Base-by-base conservation (phyloP, 2,888 invertebrate species). In the Nematopogon swammerdamellus region DNA sequence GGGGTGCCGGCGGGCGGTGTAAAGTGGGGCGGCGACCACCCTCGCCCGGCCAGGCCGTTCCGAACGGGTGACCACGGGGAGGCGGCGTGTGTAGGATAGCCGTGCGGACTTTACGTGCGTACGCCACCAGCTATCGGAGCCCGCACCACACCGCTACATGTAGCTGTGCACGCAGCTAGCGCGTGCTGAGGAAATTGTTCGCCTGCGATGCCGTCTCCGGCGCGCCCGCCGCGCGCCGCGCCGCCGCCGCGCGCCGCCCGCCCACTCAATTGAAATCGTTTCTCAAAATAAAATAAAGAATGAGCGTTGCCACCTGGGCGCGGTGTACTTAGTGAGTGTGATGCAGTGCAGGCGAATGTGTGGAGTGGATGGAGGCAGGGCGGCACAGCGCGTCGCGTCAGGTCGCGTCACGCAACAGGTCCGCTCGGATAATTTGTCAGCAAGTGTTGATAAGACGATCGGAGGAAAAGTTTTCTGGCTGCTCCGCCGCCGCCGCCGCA, bases 41-140 rank as follows among this genome's bases (percentile, higher is more conserved):
- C 59, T 53, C 52, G 54, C 54, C 54, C 56, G 67, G 68, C 69
- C 65, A 63, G 59, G 62, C 62, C 63, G 74, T 72, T 73, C 70
- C 72, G 68, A 70, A 59, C 69, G 75, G 83, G 83, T 83, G 83
- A 82, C 82, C 82, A 80, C 76, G 82, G 81, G 79, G 66, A 67
- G 65, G 65, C 66, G 65, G 68, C 67, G 66, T 60, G 65, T 58
- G 63, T 58, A 60, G 62, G 60, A 60, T 57, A 61, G 62, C 60
- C 61, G 60, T 52, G 56, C 59, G 63, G 65, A 60, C 67, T 60
- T 18, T 59, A 60, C 60, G 62, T 61, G 63, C 63, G 67, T 16
- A 16, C n/a, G 18, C 25, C 14, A 19, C 65, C 62, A 57, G 59
- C 62, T 62, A 59, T 55, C 59, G 62, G 52, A 58, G 16, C 17